Base-by-base conservation (phyloP, 1,140 invertebrate genomes). In the Calycopis cecrops region DNA sequence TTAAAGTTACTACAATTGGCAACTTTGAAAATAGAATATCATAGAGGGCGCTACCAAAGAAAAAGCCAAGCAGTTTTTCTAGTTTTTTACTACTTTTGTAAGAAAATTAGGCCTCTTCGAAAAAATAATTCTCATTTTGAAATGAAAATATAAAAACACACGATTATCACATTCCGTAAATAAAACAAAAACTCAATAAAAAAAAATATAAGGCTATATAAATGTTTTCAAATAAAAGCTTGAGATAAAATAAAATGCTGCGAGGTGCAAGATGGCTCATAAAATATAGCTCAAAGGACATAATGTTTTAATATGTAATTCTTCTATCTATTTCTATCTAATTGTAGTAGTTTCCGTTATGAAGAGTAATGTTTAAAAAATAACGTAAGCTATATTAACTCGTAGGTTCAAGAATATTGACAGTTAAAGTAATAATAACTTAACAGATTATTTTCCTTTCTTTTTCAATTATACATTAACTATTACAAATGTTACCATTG, bases 231-330 rank as follows among this genome's bases (percentile, higher is more conserved):
- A 28, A 47, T 59, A 59, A 57, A 61, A 61, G 50, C 42, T 53
- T 28, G 51, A 53, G 51, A 57, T 57, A 48, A 18, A 17, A 48
- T 40, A 53, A 62, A 65, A 65, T 59, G 63, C 63, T 61, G 59
- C 63, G 63, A 65, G 59, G 63, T 59, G 52, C 57, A 48, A 37
- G 9, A 44, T 28, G 21, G 6, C 6, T 28, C 21, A 28, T 6
- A 28, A 28, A 28, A 28, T 44, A 44, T 14, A 44, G 21, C 21
- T 28, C 21, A 28, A 28, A 28, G 21, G 21, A 16, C 14, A 16
- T n/a, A 16, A 16, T 44, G 2, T 44, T 44, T 44, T 3, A 4
- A 18, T 42, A 16, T 1, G 8, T n/a, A 14, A 16, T 44, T 16
- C 16, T 44, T 17, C 40, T 44, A 44, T 44, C 40, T 44, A 44